Evolutionary conservation across 1,140 invertebrate species (phyloP).

Genomic region (Drosophila arawakana): DNA sequence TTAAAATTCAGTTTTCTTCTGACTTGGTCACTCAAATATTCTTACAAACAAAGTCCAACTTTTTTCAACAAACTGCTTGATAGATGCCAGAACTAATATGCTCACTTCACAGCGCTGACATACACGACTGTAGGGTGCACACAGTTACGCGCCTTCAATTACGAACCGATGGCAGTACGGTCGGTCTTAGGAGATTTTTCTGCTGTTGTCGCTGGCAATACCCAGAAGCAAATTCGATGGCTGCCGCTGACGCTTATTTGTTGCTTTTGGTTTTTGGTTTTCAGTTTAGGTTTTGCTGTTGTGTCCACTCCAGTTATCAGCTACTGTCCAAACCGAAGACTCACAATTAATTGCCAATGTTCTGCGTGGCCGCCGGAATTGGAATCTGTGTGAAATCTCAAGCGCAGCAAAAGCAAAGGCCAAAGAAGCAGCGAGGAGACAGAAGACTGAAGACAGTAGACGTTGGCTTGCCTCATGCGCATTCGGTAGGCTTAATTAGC

Average conservation of each 20-base stretch:
- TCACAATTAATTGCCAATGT: constrained; percentile 81
- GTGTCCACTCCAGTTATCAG: constrained; percentile 77
- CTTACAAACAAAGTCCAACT: too few relatives aligned
- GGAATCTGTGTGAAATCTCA: constrained; percentile 80
- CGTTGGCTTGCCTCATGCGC: constrained; percentile 55
- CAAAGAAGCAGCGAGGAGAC: background rate
- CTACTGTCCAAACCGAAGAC: constrained; percentile 72
- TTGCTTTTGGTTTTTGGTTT: constrained; percentile 21
- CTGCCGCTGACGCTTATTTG: constrained; percentile 30
- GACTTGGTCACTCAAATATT: too few relatives aligned
- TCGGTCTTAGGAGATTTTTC: constrained; percentile 17
- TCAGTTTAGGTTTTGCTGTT: constrained; percentile 16
- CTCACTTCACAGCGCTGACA: background rate
- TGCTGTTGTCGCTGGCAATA: background rate
- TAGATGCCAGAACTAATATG: constrained; percentile 23
- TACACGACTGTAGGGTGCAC: constrained; percentile 37
- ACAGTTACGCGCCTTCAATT: constrained; percentile 74
- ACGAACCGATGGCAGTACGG: constrained; percentile 49
- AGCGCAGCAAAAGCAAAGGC: constrained; percentile 15
- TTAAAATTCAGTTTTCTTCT: too few relatives aligned
- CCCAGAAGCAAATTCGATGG: constrained; percentile 40
- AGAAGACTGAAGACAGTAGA: constrained; percentile 5
- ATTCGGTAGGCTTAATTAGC: constrained; percentile 80
- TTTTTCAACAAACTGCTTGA: background rate
- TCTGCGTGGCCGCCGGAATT: constrained; percentile 59